Evolutionary conservation across 1,140 invertebrate genomes (phyloP), one percentile per base, ranked within the genome.

Genomic region (Rhyzopertha dominica): DNA sequence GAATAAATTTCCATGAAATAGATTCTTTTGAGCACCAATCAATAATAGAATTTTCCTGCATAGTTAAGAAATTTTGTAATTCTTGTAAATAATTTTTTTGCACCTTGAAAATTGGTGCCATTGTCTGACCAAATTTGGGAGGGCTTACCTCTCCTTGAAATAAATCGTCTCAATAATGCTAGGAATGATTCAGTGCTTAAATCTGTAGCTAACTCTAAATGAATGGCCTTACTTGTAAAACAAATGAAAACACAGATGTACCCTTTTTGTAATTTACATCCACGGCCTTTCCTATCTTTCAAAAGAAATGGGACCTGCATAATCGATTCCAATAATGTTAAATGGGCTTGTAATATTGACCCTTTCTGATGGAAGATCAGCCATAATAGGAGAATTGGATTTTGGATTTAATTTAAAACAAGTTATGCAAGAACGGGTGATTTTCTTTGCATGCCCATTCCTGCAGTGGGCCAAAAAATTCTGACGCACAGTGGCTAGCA

Each of bases 111-210:
- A n/a, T n/a, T n/a, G n/a, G n/a, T 9, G 26, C 26, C 1, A 42
- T 63, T 62, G 45, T 69, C 69, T n/a, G 41, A 49, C 43, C 56
- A 61, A 0, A 71, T 52, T 3, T 37, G 35, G 0, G 13, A 12
- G 10, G 54, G 56, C 20, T 46, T 10, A 24, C 47, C 47, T 29
- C 47, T 17, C 3, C 47, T 14, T 8, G 24, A 5, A n/a, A 43
- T 23, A 30, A 49, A 49, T 37, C 47, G 7, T 13, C 40, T 8
- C 4, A 49, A 23, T 14, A 19, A n/a, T 10, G 47, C 31, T 14
- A 49, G n/a, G 13, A 43, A 49, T 5, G 34, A 20, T 44, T 41
- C 29, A 13, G 38, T 4, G 14, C 34, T 9, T n/a, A 47, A 30
- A 26, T 31, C 26, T 10, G 26, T 42, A 2, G 35, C 40, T 10